Evolutionary conservation across 2,888 invertebrate species (phyloP).

Genomic region (Liodrosophila aerea): DNA sequence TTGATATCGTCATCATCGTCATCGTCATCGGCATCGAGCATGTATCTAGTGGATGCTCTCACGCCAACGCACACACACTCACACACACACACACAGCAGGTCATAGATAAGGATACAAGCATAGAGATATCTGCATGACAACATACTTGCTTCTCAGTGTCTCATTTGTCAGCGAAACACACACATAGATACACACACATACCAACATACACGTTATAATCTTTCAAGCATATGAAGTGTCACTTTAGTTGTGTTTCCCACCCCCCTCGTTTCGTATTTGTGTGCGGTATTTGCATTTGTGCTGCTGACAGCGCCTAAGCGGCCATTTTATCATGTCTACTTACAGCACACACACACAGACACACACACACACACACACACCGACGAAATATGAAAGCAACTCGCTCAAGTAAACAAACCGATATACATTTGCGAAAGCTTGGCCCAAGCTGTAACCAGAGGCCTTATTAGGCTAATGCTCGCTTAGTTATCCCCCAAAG

Average conservation of each 20-base stretch:
- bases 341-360: constrained; percentile 36
- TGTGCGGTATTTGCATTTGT: constrained; percentile 49
- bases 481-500: constrained; percentile 1
- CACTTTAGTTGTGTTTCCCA: neutral
- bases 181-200: constrained; percentile 4
- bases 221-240: constrained; percentile 29
- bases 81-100: too few species aligned
- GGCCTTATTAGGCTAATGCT: constrained; percentile 19
- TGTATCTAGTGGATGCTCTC: neutral
- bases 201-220: constrained; percentile 6
- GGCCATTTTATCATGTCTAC: constrained; percentile 75
- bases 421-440: constrained; percentile 5
- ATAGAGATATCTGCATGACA: constrained; percentile 66
- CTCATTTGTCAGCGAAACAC: constrained; percentile 50
- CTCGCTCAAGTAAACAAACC: constrained; percentile 31
- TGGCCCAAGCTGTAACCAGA: neutral
- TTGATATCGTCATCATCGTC: constrained; percentile 37
- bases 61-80: too few species aligned
- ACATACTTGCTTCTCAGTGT: constrained; percentile 62
- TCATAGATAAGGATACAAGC: too few species aligned
- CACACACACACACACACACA: constrained; percentile 3
- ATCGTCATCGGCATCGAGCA: neutral
- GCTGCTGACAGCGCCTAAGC: constrained; percentile 69
- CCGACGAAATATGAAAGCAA: constrained; percentile 41
- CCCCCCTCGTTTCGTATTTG: neutral